phyloP scores from a whole-genome alignment of 2,113 vertebrate species.

The Anser cygnoides region DNA sequence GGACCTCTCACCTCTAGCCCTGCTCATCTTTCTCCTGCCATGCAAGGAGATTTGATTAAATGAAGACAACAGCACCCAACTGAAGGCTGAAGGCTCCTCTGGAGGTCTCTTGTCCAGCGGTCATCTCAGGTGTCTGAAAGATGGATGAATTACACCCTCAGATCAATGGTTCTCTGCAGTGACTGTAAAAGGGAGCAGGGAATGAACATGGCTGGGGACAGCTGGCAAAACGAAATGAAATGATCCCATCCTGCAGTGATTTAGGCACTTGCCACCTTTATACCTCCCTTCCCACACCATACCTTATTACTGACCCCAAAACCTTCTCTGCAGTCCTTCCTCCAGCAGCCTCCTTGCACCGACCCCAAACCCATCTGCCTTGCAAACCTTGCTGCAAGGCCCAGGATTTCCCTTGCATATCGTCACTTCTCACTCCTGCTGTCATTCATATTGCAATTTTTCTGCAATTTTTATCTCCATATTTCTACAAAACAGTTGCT shows the following conservation, averaged over 20 bases:
- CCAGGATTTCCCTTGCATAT: background rate
- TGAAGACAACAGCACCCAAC: background rate
- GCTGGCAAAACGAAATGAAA: background rate
- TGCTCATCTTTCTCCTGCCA: background rate
- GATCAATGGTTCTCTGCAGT: background rate
- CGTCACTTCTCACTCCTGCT: background rate
- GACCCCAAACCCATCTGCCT: background rate
- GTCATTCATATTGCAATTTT: background rate
- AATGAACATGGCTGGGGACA: background rate
- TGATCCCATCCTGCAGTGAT: too few species aligned
- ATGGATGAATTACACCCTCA: background rate
- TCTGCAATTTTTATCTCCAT: rapidly evolving
- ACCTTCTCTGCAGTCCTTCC: background rate
- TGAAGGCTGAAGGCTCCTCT: background rate
- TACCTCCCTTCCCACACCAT: background rate
- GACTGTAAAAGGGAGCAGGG: background rate
- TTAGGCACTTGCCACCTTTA: background rate
- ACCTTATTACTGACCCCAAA: background rate
- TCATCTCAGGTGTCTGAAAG: background rate
- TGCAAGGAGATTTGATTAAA: background rate
- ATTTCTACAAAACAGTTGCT: rapidly evolving
- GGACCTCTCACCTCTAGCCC: background rate
- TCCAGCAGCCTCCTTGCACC: background rate
- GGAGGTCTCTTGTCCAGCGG: background rate
- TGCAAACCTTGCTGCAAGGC: background rate